Percentiles rank a stretch among this genome's conserved stretches.
phyloP scores from a whole-genome alignment of 1,140 invertebrate genomes.

The Triops longicaudatus region DNA sequence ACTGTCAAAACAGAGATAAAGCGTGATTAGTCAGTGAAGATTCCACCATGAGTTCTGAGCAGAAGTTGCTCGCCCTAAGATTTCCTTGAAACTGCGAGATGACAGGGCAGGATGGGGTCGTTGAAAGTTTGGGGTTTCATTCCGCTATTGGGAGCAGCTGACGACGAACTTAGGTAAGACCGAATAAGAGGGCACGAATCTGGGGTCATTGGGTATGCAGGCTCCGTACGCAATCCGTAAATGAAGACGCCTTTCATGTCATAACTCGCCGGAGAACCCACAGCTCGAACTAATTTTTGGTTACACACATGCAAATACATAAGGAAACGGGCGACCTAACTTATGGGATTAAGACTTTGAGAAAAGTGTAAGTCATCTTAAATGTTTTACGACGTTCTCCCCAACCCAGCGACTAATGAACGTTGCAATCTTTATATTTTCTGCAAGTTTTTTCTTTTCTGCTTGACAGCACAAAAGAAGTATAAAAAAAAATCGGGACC shows the following conservation, averaged over 20 bases:
- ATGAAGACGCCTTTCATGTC: conserved; percentile 11
- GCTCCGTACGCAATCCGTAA: conserved; percentile 3
- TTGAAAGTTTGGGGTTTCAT: not conserved
- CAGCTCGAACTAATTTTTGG: not conserved
- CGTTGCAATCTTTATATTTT: no score
- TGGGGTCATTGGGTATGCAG: not conserved
- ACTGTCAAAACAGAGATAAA: not conserved
- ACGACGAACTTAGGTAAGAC: not conserved
- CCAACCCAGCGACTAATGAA: no score
- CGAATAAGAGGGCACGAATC: not conserved
- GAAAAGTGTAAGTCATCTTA: not conserved
- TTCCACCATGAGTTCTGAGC: no score
- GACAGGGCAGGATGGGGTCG: not conserved
- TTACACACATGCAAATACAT: conserved; percentile 8
- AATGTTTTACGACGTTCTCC: no score
- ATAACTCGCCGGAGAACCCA: not conserved
- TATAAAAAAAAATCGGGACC: not conserved
- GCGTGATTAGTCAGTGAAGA: not conserved
- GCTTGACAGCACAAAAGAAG: not conserved
- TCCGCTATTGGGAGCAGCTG: not conserved
- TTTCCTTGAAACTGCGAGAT: no score
- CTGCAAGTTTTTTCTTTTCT: no score
- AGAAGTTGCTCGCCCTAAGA: no score
- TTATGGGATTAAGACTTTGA: not conserved
- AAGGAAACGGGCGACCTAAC: not conserved